Conservation (phyloP, 2,797 vertebrate genomes). For the Premnoplex brunnescens region DNA sequence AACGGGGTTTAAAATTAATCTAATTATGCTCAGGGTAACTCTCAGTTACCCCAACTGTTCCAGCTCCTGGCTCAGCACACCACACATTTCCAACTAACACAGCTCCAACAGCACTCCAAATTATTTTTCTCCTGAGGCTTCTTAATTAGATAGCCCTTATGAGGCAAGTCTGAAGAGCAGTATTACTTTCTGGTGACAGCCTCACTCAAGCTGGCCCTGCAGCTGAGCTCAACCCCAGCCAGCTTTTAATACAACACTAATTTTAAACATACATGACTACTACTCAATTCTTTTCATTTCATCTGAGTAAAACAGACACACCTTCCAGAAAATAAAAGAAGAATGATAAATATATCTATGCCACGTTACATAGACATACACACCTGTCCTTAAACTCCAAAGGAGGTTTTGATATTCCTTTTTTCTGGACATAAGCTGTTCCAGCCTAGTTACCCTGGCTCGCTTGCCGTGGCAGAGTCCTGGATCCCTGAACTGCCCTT, state of each 20-base stretch:
- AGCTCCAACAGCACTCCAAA: not conserved
- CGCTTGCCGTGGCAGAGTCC: not conserved
- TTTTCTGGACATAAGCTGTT: not conserved
- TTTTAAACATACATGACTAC: not conserved
- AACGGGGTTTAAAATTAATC: conserved; percentile 18
- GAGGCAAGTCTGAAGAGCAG: not conserved
- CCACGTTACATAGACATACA: not conserved
- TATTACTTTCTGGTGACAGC: not conserved
- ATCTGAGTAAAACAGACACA: not conserved
- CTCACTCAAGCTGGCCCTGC: not conserved
- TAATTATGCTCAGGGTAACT: conserved; percentile 19
- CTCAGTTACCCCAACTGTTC: not conserved
- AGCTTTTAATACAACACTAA: not conserved
- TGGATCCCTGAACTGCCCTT: not conserved
- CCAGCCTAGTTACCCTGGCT: not conserved
- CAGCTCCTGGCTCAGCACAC: not conserved
- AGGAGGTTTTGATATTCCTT: not conserved
- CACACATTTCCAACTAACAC: not conserved
- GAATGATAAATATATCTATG: not conserved
- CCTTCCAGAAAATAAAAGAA: not conserved
- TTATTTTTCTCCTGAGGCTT: not conserved
- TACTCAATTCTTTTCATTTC: not conserved
- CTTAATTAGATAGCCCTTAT: not conserved
- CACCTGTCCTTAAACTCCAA: not conserved
- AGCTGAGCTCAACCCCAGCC: not conserved